Conservation (phyloP, 2,888 invertebrate species). For the Agrotis segetum region DNA sequence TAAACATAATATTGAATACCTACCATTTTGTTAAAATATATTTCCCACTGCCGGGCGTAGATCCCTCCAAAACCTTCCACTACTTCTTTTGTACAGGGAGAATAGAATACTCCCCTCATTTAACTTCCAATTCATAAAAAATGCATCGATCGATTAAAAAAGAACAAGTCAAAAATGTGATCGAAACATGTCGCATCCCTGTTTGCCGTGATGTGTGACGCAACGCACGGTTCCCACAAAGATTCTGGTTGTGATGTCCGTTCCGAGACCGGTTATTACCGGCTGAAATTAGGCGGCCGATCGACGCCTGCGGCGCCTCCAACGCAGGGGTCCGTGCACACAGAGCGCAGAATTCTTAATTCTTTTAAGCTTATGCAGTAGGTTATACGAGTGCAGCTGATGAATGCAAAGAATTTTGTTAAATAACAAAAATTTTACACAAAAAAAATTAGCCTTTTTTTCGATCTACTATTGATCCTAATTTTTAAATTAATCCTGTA, state of each 20-base stretch:
- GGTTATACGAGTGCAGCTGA: too few species aligned
- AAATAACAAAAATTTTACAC: too few species aligned
- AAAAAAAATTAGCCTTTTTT: too few species aligned
- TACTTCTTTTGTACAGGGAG: too few species aligned
- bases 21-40: too few species aligned
- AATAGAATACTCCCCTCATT: not conserved
- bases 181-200: conserved; percentile 67
- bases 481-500: too few species aligned
- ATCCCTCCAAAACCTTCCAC: too few species aligned
- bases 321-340: conserved; percentile 33
- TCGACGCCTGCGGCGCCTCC: conserved; percentile 74
- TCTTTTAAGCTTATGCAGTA: too few species aligned
- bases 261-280: conserved; percentile 82
- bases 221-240: conserved; percentile 86
- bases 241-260: conserved; percentile 82
- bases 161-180: not conserved
- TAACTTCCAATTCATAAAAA: not conserved
- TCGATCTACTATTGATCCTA: too few species aligned
- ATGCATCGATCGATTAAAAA: not conserved
- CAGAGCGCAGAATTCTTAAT: not conserved
- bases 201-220: conserved; percentile 65
- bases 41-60: too few species aligned
- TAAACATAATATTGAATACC: not conserved
- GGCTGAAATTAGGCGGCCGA: conserved; percentile 81
- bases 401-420: too few species aligned